Base-by-base conservation (phyloP, 2,113 vertebrate species). In the Peromyscus maniculatus region DNA sequence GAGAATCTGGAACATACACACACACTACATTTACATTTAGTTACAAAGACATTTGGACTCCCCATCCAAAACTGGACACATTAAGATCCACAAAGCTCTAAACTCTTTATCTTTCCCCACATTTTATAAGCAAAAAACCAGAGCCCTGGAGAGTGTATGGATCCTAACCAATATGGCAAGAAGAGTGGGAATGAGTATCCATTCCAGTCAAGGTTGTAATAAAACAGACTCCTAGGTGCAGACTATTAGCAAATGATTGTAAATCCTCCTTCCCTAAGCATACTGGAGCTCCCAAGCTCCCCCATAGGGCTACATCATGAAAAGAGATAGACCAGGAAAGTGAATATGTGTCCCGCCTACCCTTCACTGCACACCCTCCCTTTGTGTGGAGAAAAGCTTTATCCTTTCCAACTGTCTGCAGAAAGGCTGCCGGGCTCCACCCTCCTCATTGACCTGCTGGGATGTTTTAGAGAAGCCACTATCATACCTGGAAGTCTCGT, bases 401-500 rank as follows among this genome's bases (percentile, higher is more conserved):
- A 11, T 6, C 36, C 78, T 21, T 5, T 33, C 43, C 59, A 22
- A 1, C 2, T 13, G 36, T 16, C 84, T 71, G 17, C 6, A 67
- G 89, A 64, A 80, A 93, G 21, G 43, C 46, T 66, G 21, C 26
- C 52, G 26, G 26, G 2, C 9, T n/a, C n/a, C 36, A 55, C 33
- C 49, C 36, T 28, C 62, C 33, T 19, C 84, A 13, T 31, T 43
- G 31, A 52, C 69, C 33, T 19, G 8, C 64, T 46, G 13, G 64
- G 39, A 52, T 22, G 19, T 11, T 90, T 82, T 28, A 39, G 33
- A 49, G 17, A n/a, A 91, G 43, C 19, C 57, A 82, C 57, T 33
- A 17, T 36, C 0, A 0, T 19, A 4, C 15, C n/a, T 26, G 28
- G 1, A 28, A 64, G 19, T 62, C 46, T 92, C 62, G 1, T 67